A percentile compares a stretch with the other conserved stretches of the same genome.
Evolutionary conservation across 2,797 vertebrate genomes (phyloP).

Genomic region (Chloroceryle amazona): DNA sequence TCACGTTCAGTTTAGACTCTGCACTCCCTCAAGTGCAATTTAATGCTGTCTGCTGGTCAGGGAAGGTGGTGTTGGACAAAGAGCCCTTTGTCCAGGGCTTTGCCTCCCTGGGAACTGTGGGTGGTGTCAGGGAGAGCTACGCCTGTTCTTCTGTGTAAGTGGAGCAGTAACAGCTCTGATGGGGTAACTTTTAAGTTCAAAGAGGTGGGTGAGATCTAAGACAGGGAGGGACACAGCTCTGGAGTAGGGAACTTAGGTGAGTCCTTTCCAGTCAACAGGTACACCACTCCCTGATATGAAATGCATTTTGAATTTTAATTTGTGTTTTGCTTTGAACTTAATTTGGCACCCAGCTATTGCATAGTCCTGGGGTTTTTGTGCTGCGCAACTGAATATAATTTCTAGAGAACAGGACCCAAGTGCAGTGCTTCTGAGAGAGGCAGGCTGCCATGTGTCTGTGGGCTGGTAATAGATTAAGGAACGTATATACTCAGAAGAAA

Average conservation of each 20-base stretch:
- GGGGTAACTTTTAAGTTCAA: constrained; percentile 1
- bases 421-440: background rate
- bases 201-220: constrained; percentile 14
- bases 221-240: constrained; percentile 1
- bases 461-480: constrained; percentile 9
- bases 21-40: background rate
- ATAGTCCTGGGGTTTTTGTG: background rate
- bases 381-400: background rate
- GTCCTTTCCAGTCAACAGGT: constrained; percentile 18
- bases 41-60: background rate
- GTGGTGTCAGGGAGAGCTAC: background rate
- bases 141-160: background rate
- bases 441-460: background rate
- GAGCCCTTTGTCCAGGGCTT: background rate
- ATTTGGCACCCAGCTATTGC: background rate
- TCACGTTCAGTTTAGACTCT: background rate
- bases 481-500: background rate
- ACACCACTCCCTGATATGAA: constrained; percentile 29
- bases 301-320: constrained; percentile 1
- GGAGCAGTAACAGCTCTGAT: background rate
- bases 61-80: background rate
- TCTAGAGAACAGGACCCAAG: background rate
- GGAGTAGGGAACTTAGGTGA: background rate
- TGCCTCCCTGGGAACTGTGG: background rate
- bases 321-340: constrained; percentile 43